These are phyloP conservation scores for Pyrocoelia pectoralis DNA, from an alignment of 2,888 invertebrate genomes.

Conservation along the genomic window DNA sequence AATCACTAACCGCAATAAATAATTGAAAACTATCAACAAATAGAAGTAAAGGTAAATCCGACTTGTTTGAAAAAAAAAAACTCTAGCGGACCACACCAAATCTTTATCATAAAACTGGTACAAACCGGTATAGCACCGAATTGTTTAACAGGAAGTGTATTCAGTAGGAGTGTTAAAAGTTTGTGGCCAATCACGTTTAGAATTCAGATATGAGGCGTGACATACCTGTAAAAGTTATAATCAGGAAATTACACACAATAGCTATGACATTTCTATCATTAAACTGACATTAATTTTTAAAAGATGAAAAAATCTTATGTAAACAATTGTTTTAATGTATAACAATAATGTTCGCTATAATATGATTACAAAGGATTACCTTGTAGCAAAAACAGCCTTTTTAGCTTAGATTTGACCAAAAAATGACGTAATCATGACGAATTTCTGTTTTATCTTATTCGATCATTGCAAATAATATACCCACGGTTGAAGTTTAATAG, in stretches of 20 bases:
- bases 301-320: conserved; percentile 3
- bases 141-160: conserved; percentile 43
- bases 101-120: conserved; percentile 2
- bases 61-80: conserved; percentile 18
- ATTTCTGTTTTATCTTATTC: no score
- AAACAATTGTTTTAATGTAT: conserved; percentile 8
- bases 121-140: conserved; percentile 42
- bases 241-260: conserved; percentile 30
- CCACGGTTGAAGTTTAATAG: no score
- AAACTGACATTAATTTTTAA: conserved; percentile 11
- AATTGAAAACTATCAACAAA: conserved; percentile 45
- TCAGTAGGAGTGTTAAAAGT: conserved; percentile 49
- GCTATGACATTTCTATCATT: conserved; percentile 10
- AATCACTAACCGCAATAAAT: conserved; percentile 43
- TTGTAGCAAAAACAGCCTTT: no score
- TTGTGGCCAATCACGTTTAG: conserved; percentile 44
- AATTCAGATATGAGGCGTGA: conserved; percentile 46
- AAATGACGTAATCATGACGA: no score
- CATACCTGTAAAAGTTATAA: conserved; percentile 40
- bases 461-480: no score
- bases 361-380: background rate
- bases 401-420: no score
- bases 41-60: conserved; percentile 41
- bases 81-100: conserved; percentile 23
- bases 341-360: background rate